Base-by-base conservation (phyloP, 2,888 invertebrate genomes). In the Xanthorhoe designata region DNA sequence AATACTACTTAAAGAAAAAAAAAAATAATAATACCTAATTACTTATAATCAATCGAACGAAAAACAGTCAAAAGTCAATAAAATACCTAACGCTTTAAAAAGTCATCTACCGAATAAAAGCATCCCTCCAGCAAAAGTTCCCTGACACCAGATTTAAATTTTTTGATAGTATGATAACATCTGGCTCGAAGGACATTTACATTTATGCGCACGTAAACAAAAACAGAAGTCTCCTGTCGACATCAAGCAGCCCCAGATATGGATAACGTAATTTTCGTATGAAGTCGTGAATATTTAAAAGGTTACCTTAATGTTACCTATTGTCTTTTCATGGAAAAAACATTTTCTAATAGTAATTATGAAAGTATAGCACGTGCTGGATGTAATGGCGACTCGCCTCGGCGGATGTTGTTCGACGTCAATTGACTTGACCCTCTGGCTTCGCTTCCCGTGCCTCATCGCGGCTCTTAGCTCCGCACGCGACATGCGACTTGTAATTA, bases 381-480 rank as follows among this genome's bases (percentile, higher is more conserved):
- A 76, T 78, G 77, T 75, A 77, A 78, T 80, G 81, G 75, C 82
- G 79, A 81, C 78, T 79, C 83, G 81, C 75, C 71, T 75, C 78
- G 80, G 87, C 91, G 91, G 91, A 90, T 88, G 90, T 88, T 80
- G 80, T 84, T 82, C 88, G 85, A 81, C 88, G 84, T 88, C 90
- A 91, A 91, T 92, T 92, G 91, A 89, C 87, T 92, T 92, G 92
- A 91, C 92, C 92, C 90, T 85, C 88, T 86, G 88, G 80, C 84
- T 82, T 77, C 84, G 80, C 83, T 85, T 89, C 87, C 88, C 90
- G 89, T 85, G 78, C 80, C 82, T 80, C 84, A 76, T 78, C 77
- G 68, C 56, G 17, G 56, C 76, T 76, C 75, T 83, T 77, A 77
- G 78, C 74, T 56, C 78, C 78, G 76, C 81, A 83, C 82, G 81